A percentile compares a stretch with the other conserved stretches of the same genome.
phyloP scores from a whole-genome alignment of 2,797 vertebrate genomes.

The Gallinago solitaria region DNA sequence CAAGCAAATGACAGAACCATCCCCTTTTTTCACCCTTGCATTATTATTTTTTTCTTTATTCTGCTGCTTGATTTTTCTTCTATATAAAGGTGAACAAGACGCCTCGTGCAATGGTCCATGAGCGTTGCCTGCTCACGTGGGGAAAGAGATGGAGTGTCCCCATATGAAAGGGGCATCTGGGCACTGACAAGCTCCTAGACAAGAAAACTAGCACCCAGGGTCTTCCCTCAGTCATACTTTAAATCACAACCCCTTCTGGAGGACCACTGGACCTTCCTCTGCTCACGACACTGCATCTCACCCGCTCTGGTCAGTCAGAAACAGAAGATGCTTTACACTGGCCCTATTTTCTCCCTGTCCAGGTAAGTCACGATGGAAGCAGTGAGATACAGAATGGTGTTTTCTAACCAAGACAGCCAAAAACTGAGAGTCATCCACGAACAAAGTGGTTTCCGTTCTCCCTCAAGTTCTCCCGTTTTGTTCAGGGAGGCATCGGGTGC shows the following conservation, averaged over 20 bases:
- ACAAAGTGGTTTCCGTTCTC: background rate
- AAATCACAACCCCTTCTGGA: background rate
- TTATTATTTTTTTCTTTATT: background rate
- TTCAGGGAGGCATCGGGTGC: background rate
- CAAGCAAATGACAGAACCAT: accelerated
- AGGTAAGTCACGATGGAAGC: background rate
- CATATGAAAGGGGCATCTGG: background rate
- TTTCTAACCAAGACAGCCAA: background rate
- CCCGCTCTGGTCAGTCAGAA: background rate
- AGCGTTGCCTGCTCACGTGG: accelerated
- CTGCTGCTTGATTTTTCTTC: background rate
- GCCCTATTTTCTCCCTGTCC: background rate
- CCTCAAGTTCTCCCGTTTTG: background rate
- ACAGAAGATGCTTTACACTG: background rate
- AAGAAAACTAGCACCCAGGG: accelerated
- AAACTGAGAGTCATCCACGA: background rate
- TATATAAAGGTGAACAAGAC: background rate
- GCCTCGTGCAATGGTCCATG: accelerated
- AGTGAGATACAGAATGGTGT: accelerated
- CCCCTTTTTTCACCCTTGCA: background rate
- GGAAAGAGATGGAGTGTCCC: background rate
- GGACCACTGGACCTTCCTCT: background rate
- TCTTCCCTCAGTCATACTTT: background rate
- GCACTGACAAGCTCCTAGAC: background rate
- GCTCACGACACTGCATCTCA: accelerated